Percentiles rank a stretch among this genome's conserved stretches.
These are phyloP conservation scores for Ectemnius cavifrons DNA, from an alignment of 2,888 invertebrate species.

Conservation along the genomic window DNA sequence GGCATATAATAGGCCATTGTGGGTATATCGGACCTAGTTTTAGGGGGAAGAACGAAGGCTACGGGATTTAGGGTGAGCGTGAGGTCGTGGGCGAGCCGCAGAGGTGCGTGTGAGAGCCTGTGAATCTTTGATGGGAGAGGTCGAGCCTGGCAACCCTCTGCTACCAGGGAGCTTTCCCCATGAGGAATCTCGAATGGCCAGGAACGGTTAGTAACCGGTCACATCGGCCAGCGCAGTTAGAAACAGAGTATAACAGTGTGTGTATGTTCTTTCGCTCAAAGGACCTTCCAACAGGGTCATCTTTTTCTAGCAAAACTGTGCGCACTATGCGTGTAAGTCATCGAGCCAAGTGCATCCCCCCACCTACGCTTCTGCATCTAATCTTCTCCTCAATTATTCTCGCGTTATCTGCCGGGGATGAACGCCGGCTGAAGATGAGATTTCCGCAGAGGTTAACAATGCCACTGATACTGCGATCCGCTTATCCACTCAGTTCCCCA, in stretches of 20 bases:
- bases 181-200: slow-evolving; percentile 52
- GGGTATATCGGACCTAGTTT: slow-evolving; percentile 36
- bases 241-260: slow-evolving; percentile 20
- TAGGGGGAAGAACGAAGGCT: slow-evolving; percentile 46
- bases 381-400: slow-evolving; percentile 58
- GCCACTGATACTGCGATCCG: slow-evolving; percentile 34
- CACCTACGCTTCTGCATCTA: slow-evolving; percentile 41
- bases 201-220: slow-evolving; percentile 46
- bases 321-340: slow-evolving; percentile 29
- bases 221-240: slow-evolving; percentile 32
- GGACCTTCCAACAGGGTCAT: slow-evolving; percentile 47
- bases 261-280: slow-evolving; percentile 23
- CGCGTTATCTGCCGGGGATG: slow-evolving; percentile 46
- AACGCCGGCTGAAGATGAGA: slow-evolving; percentile 40
- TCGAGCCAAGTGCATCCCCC: slow-evolving; percentile 38
- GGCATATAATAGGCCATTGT: slow-evolving; percentile 41
- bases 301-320: slow-evolving; percentile 40
- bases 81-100: slow-evolving; percentile 64
- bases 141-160: slow-evolving; percentile 61
- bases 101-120: slow-evolving; percentile 70
- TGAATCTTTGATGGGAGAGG: slow-evolving; percentile 74
- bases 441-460: slow-evolving; percentile 28
- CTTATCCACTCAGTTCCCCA: slow-evolving; percentile 9
- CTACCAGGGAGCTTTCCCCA: slow-evolving; percentile 48
- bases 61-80: slow-evolving; percentile 64